Base-by-base conservation (phyloP, 92 coral and sea anemone species). In the Pocillopora grandis region DNA sequence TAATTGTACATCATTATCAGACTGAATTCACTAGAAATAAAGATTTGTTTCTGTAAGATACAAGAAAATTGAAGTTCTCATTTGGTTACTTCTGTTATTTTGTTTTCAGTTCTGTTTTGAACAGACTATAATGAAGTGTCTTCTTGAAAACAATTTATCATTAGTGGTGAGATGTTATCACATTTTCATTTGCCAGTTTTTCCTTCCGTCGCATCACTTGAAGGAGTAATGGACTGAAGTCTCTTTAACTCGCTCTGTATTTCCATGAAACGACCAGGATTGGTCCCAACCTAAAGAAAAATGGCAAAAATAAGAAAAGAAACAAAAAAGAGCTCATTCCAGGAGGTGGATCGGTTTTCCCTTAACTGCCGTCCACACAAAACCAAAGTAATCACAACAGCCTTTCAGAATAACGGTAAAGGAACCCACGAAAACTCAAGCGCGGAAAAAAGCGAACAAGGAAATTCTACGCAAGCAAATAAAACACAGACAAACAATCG, bases 241-340 rank as follows among this genome's bases (percentile, higher is more conserved):
- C 87, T 62, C 60, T 77, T 84, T 27, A 84, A 80, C 76, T 84
- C 87, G 20, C 81, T 52, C 76, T 84, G 82, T 59, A 84, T 75
- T 19, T 56, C 64, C 49, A 77, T 23, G 31, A 84, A 66, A 18
- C 87, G 79, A 49, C 62, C 33, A 19, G 61, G 72, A 13, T 63
- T 82, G 8, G 79, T 74, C 72, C 79, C 79, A 31, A 82, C 73
- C 86, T 82, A 42, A 18, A 36, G 18, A 35, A 35, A 56, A n/a
- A 12, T 10, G 8, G 17, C 21, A 59, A 62, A 12, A 12, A 23
- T 11, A 52, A 1, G 1, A 65, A 1, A 18, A 68, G 21, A 18
- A 70, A 31, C 33, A 10, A 6, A 23, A 21, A 56, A 1, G 57
- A 57, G 36, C 42, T 18, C 27, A 52, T 27, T 10, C 12, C 7